Percentiles rank a stretch among this genome's conserved stretches.
Evolutionary conservation across 1,140 invertebrate genomes (phyloP).

Genomic region (Ylistrum balloti): DNA sequence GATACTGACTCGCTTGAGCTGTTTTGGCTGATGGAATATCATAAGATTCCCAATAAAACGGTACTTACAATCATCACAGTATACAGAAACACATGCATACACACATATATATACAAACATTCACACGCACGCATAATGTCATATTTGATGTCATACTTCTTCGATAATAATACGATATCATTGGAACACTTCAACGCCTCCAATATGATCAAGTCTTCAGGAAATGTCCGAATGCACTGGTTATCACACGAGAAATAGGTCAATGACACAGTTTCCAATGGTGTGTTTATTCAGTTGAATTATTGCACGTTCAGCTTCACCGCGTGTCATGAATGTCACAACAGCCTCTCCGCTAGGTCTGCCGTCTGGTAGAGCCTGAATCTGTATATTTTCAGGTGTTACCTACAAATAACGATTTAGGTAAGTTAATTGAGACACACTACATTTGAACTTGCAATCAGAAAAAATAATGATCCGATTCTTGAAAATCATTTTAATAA

Average conservation of each 20-base stretch:
- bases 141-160: background rate
- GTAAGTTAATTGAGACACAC: too few relatives aligned
- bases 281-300: slow-evolving; percentile 84
- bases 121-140: background rate
- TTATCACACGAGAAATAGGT: slow-evolving; percentile 80
- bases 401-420: slow-evolving; percentile 70
- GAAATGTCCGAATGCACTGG: background rate
- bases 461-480: too few relatives aligned
- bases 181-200: background rate
- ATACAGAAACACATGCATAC: background rate
- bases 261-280: slow-evolving; percentile 85
- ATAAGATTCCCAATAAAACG: background rate
- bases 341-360: slow-evolving; percentile 85
- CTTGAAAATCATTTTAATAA: too few relatives aligned
- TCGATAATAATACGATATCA: background rate
- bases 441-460: too few relatives aligned
- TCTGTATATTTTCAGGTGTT: slow-evolving; percentile 84
- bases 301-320: slow-evolving; percentile 85
- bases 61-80: background rate
- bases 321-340: slow-evolving; percentile 84
- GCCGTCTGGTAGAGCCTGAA: slow-evolving; percentile 83
- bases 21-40: slow-evolving; percentile 9
- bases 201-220: background rate
- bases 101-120: slow-evolving; percentile 15
- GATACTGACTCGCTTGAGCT: slow-evolving; percentile 20